Evolutionary conservation across 2,797 vertebrate species (phyloP), one percentile per base, ranked within the genome.

Genomic region (Momotus momota): DNA sequence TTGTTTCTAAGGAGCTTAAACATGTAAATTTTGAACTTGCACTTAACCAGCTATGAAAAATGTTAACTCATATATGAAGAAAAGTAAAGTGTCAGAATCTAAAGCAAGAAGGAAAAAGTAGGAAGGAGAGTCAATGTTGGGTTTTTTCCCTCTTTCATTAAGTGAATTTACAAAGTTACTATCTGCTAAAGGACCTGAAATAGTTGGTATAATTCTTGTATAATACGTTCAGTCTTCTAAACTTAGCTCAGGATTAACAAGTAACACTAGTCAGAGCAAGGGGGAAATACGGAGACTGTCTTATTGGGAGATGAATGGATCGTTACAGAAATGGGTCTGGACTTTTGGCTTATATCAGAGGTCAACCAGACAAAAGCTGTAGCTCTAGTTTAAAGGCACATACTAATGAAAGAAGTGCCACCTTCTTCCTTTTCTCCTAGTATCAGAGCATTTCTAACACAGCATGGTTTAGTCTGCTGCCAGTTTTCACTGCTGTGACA

Each of bases 301-400:
- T 73, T 65, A 43, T 4, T 61, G 65, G 52, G 46, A 94, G 90
- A 94, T 60, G 48, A 81, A 92, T 90, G 70, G 19, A 29, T 10
- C 31, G 17, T 93, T 91, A 79, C 35, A 93, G 92, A 86, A 95
- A 95, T 2, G 5, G 58, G 22, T 81, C 93, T 92, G 93, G 58
- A 62, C 22, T 75, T 88, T 90, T 65, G 91, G 81, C 40, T 94
- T 94, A 41, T 31, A 27, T 66, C 84, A 84, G 12, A 9, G 54
- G 14, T 79, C 82, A 88, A 58, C 33, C 38, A 79, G 66, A 64
- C 29, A 86, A 92, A 96, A 96, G 61, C 73, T 93, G 73, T 70
- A 82, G 18, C 46, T 88, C 58, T 46, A 71, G 26, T 45, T 90
- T 94, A 90, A 93, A 94, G 72, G 29, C 40, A 78, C 27, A 11